phyloP scores from a whole-genome alignment of 2,888 invertebrate species.

The Neocrepidodera transversa region DNA sequence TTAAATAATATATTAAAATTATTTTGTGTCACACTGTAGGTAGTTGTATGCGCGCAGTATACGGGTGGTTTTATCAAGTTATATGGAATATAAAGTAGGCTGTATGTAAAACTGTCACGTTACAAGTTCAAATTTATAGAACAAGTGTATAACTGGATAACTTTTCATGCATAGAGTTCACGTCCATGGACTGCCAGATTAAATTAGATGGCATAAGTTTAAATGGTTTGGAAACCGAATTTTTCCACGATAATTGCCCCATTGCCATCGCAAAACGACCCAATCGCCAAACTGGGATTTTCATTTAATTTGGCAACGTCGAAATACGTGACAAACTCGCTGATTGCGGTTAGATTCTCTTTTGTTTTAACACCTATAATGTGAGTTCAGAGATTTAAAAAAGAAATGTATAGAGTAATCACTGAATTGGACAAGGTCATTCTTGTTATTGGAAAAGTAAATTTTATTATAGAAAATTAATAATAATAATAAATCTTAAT shows the following conservation, averaged over 20 bases:
- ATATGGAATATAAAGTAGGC: slow-evolving; percentile 54
- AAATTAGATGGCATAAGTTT: slow-evolving; percentile 56
- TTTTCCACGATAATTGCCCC: slow-evolving; percentile 24
- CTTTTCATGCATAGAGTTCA: slow-evolving; percentile 53
- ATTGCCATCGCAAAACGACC: slow-evolving; percentile 1
- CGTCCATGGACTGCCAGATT: slow-evolving; percentile 50
- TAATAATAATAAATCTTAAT: too few species aligned
- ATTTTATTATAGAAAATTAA: too few species aligned
- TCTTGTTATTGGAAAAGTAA: too few species aligned
- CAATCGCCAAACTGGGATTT: slow-evolving; percentile 12
- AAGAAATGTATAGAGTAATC: too few species aligned
- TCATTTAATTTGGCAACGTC: slow-evolving; percentile 14
- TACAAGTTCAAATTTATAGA: slow-evolving; percentile 57
- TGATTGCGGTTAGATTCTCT: too few species aligned
- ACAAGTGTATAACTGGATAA: slow-evolving; percentile 58
- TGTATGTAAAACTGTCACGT: slow-evolving; percentile 58
- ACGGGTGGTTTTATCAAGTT: slow-evolving; percentile 44
- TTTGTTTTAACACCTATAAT: too few species aligned
- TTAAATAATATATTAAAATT: background rate
- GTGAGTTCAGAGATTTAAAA: too few species aligned
- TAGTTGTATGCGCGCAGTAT: background rate
- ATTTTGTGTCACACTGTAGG: background rate
- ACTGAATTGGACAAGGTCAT: too few species aligned
- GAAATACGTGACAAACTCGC: slow-evolving; percentile 14
- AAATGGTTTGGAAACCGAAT: slow-evolving; percentile 43